Conservation (phyloP, 37 sponge, comb jelly and placozoan genomes). For the Amphimedon queenslandica region DNA sequence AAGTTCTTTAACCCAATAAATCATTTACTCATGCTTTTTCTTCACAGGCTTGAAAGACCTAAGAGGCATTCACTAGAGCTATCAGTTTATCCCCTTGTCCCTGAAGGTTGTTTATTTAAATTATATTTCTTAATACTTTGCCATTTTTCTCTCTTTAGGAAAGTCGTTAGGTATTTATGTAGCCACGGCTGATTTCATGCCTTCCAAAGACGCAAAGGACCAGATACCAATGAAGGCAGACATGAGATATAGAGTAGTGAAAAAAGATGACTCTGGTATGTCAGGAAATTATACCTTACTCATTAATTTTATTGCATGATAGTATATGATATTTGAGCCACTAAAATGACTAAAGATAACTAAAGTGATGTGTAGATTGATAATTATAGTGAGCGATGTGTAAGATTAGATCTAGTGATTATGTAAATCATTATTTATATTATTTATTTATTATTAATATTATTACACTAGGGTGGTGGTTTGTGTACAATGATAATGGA, state of each 20-base stretch:
- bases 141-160: constrained; percentile 15
- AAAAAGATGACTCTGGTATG: constrained; percentile 47
- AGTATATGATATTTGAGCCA: no score
- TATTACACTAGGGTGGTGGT: constrained; percentile 5
- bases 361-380: no score
- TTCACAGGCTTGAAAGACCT: constrained; percentile 13
- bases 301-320: no score
- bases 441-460: not conserved
- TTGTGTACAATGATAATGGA: not conserved
- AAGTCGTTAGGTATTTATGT: constrained; percentile 33
- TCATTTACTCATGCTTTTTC: no score
- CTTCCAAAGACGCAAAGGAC: not conserved
- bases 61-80: not conserved
- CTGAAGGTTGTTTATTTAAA: not conserved
- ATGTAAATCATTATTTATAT: no score
- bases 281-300: no score
- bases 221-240: constrained; percentile 42
- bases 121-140: not conserved
- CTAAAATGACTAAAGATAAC: no score
- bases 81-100: not conserved
- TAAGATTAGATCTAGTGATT: no score
- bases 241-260: constrained; percentile 29
- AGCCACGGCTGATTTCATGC: constrained; percentile 26
- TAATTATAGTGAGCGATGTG: no score
- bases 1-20: no score